Percentiles rank a stretch among this genome's conserved stretches.
These are phyloP conservation scores for Myoxocephalus aenaeus DNA, from an alignment of 2,797 vertebrate species.

Conservation along the genomic window DNA sequence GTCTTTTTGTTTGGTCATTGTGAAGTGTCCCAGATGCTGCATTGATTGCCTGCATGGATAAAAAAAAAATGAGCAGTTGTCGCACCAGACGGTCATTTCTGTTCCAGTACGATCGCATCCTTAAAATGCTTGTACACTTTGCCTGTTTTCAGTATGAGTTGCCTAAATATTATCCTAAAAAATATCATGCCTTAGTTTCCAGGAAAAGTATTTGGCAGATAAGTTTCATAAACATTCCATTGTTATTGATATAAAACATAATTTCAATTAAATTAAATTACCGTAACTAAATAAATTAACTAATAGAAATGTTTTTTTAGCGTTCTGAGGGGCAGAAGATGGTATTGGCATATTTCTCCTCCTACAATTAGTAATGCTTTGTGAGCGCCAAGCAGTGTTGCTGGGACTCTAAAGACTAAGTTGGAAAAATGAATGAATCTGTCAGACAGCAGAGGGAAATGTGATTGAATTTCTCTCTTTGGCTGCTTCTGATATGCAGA, in stretches of 20 bases:
- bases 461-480: conserved; percentile 36
- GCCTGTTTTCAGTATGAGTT: not conserved
- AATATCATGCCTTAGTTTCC: not conserved
- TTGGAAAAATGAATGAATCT: conserved; percentile 41
- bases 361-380: conserved; percentile 25
- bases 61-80: not conserved
- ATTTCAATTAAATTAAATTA: not conserved
- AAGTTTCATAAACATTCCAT: not conserved
- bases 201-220: not conserved
- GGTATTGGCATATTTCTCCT: not conserved
- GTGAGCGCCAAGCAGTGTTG: conserved; percentile 26
- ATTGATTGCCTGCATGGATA: not conserved
- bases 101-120: not conserved
- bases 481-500: conserved; percentile 33
- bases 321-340: not conserved
- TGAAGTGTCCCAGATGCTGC: not conserved
- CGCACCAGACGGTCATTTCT: not conserved
- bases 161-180: not conserved
- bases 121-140: not conserved
- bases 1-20: not conserved
- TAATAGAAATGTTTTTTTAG: not conserved
- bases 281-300: not conserved
- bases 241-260: not conserved
- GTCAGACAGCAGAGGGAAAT: conserved; percentile 33
- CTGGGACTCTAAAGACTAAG: conserved; percentile 26